Base-by-base conservation (phyloP, 2,113 vertebrate genomes). In the Balaenoptera acutorostrata region DNA sequence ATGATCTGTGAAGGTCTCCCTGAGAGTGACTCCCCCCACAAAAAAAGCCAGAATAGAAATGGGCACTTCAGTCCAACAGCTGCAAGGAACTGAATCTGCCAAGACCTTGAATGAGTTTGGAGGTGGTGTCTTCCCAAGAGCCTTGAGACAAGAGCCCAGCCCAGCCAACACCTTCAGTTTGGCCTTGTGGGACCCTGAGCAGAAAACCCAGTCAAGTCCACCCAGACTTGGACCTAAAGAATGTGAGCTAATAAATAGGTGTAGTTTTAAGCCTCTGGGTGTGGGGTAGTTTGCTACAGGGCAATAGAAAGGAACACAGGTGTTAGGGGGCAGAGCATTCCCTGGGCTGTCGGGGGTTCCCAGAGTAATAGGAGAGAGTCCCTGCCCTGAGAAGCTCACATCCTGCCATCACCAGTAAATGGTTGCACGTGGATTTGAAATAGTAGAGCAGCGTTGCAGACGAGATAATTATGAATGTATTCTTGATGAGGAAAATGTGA, bases 321-420 rank as follows among this genome's bases (percentile, higher is more conserved):
- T 39, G 1, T 8, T 0, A 29, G 68, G 75, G 36, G 1, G 5
- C 4, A 17, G 49, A 29, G 18, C 46, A 27, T 25, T 55, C 44
- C 31, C 29, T 29, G 57, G 31, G n/a, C 31, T 0, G 0, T 27
- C 8, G 27, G n/a, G 15, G 25, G 20, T 49, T 29, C 61, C 27
- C 29, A 29, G 33, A 44, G 49, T 8, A 27, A 7, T 11, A 74
- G 61, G 77, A 12, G 4, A 61, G 31, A n/a, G 33, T 20, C 25
- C 12, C 17, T 12, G 8, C 31, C 57, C 29, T 7, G 18, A 77
- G 87, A 59, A 33, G 39, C 78, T 29, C 6, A 0, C 9, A 39
- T 20, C 27, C 36, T 21, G 23, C 39, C 52, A 0, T 44, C 29
- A 5, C 81, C 74, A 13, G 3, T 12, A 33, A 36, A 41, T 13